Evolutionary conservation across 2,888 invertebrate genomes (phyloP).

Genomic region (Patella depressa): DNA sequence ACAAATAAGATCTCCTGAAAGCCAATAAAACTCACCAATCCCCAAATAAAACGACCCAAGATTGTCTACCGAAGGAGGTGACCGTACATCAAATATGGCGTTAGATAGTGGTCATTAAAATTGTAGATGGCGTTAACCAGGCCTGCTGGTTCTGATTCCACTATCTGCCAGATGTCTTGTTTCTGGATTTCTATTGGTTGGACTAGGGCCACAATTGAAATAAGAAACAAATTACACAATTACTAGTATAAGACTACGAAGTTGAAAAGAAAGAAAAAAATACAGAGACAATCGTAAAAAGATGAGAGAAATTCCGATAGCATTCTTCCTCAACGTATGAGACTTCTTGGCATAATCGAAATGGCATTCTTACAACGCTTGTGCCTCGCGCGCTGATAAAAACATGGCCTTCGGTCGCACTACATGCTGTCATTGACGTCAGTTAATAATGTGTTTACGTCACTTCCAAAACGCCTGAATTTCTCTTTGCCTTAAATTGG

Average conservation of each 20-base stretch:
- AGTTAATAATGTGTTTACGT: constrained; percentile 23
- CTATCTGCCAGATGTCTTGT: background rate
- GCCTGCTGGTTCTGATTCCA: background rate
- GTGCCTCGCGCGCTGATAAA: background rate
- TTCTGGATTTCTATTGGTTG: background rate
- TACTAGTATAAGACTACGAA: background rate
- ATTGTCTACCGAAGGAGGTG: background rate
- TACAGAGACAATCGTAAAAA: background rate
- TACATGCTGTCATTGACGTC: constrained; percentile 24
- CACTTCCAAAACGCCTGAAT: constrained; percentile 13
- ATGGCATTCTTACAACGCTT: background rate
- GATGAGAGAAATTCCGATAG: background rate
- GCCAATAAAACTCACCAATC: constrained; percentile 6
- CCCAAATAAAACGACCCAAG: background rate
- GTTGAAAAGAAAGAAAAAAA: background rate
- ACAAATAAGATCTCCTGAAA: background rate
- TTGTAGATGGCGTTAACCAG: background rate
- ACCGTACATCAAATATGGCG: constrained; percentile 2
- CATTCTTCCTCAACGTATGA: background rate
- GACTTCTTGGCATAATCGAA: background rate
- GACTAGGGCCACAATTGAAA: background rate
- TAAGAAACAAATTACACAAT: constrained; percentile 1
- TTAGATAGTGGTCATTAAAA: constrained; percentile 1
- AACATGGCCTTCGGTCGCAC: background rate
- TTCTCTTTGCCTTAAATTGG: background rate